phyloP scores from a whole-genome alignment of 2,888 invertebrate genomes.

The Apoda limacodes region DNA sequence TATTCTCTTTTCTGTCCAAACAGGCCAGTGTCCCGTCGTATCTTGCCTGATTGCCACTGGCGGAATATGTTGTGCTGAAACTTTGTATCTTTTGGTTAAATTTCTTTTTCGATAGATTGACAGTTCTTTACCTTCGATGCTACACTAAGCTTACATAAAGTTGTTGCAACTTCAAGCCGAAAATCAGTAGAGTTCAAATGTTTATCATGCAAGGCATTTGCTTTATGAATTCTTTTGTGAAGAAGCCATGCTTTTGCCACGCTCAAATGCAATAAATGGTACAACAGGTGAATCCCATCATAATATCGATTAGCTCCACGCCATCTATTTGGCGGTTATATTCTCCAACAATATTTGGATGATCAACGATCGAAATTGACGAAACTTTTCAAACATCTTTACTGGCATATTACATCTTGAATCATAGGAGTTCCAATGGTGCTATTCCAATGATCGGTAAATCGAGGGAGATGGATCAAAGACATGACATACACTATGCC shows the following conservation, averaged over 20 bases:
- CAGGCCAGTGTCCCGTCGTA: constrained; percentile 18
- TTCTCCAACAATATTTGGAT: constrained; percentile 21
- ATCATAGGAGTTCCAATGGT: constrained; percentile 15
- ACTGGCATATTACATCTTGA: constrained; percentile 18
- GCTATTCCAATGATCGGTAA: constrained; percentile 17
- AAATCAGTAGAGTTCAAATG: constrained; percentile 12
- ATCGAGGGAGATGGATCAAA: constrained; percentile 10
- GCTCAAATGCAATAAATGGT: constrained; percentile 24
- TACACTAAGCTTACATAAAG: constrained; percentile 3
- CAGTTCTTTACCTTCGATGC: constrained; percentile 1
- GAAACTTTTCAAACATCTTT: constrained; percentile 21
- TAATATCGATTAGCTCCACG: constrained; percentile 23
- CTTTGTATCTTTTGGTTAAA: constrained; percentile 14
- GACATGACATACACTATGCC: constrained; percentile 6
- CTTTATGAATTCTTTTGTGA: constrained; percentile 13
- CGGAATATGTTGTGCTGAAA: constrained; percentile 18
- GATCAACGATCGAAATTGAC: constrained; percentile 17
- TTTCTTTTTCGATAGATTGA: constrained; percentile 20
- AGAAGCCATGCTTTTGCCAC: constrained; percentile 26
- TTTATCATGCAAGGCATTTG: constrained; percentile 3
- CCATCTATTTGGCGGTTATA: constrained; percentile 25
- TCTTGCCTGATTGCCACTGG: constrained; percentile 17
- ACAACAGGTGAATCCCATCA: constrained; percentile 26
- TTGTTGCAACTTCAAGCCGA: constrained; percentile 10
- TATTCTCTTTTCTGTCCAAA: constrained; percentile 18